Evolutionary conservation across 2,113 vertebrate genomes (phyloP), one percentile per base, ranked within the genome.

Genomic region (Myiopsitta monachus): DNA sequence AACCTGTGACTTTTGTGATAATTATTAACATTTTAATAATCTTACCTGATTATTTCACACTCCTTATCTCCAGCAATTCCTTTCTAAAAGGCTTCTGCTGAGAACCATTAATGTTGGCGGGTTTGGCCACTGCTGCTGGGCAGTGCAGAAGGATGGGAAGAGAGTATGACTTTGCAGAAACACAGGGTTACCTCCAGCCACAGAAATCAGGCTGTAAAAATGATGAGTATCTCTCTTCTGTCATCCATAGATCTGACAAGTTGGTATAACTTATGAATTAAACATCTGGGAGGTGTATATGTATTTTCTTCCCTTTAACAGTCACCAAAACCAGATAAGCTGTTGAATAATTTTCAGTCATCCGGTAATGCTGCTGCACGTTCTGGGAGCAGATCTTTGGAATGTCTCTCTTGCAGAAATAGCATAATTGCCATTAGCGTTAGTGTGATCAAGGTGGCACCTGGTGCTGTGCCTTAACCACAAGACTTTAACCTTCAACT

Each of bases 231-330:
- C 87, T 84, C 87, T 84, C 66, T 91, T 95, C 92, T 88, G 90
- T 89, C 90, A 84, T 91, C 94, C 74, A 68, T 43, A 92, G 90
- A 93, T 93, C 88, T 95, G 95, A 87, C 77, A 69, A 86, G 80
- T 88, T 88, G 93, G 92, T 96, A 14, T 92, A 95, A 93, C 88
- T 94, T 91, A 95, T 87, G 86, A 96, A 96, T 96, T 94, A 97
- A 96, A 89, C 88, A 94, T 97, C 90, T 92, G 70, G 61, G 77
- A 88, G 91, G 92, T 88, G 55, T 87, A 64, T 84, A 75, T 82
- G 74, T 73, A 30, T 74, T 91, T 89, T 88, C 57, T 15, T 6
- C 63, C 6, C 2, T 89, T 87, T 92, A 92, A 72, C 94, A 91
- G 83, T 75, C 79, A 73, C 88, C 83, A 70, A 92, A 95, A 41